Evolutionary conservation across 2,797 vertebrate species (phyloP), one percentile per base, ranked within the genome.

Genomic region (Limosa lapponica): DNA sequence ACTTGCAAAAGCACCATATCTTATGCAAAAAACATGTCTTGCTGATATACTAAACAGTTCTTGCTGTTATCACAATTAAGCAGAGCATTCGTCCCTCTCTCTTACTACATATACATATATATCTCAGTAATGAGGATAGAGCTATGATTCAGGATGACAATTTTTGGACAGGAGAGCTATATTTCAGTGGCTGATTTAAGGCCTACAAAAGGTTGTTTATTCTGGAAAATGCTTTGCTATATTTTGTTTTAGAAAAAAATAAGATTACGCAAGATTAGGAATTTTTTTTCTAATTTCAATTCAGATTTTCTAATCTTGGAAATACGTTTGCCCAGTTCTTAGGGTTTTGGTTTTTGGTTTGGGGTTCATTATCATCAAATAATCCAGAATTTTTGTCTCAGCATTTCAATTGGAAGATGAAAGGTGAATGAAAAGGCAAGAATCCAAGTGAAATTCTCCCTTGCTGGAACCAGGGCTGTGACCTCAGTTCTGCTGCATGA

Each of bases 241-340:
- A 55, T 81, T 88, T 95, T 20, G 46, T 80, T 85, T 61, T 12
- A 16, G 19, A 0, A 64, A 51, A 24, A n/a, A 44, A 14, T 34
- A 65, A 58, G 32, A 70, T 90, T 88, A 37, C 28, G 84, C 16
- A 83, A 91, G 16, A 20, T 52, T 41, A 46, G 25, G 51, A 83
- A 9, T 4, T 30, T 54, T 71, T 78, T 84, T 67, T 75, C 28
- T 55, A 72, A 54, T 71, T 95, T 96, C 54, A 74, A 75, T 71
- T 67, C 48, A 39, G 4, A 81, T 71, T 97, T 97, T 94, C 78
- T 87, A 84, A 86, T 82, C 48, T 82, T 77, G 59, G 37, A 52
- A 94, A 25, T 58, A 55, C 39, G 14, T 32, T 90, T 87, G 24
- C n/a, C 34, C 61, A 66, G 3, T 34, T 93, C 64, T 58, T 32